Evolutionary conservation across 2,113 vertebrate species (phyloP).

Genomic region (Seriola aureovittata): DNA sequence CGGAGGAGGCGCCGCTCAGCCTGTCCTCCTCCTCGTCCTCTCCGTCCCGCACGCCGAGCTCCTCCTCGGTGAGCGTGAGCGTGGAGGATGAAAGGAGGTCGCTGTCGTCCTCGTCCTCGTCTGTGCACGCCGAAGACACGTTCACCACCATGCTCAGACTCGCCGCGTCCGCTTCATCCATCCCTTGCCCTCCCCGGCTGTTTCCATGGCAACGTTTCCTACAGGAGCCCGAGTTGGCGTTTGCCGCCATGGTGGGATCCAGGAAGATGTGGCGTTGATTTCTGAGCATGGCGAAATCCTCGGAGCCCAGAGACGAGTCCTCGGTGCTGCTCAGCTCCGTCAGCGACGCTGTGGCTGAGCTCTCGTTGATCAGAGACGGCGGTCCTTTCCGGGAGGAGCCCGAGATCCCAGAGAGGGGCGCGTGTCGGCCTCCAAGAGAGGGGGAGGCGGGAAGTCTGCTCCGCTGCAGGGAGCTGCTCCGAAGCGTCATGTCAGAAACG

Average conservation of each 20-base stretch:
- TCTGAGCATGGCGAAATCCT: conserved; percentile 89
- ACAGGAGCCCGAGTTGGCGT: conserved; percentile 86
- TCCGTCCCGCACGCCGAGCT: conserved; percentile 91
- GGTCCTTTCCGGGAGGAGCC: conserved; percentile 81
- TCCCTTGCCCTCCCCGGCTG: conserved; percentile 2
- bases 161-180: conserved; percentile 84
- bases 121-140: conserved; percentile 96
- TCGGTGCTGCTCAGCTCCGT: conserved; percentile 95
- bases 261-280: conserved; percentile 78
- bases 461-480: conserved; percentile 84
- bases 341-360: conserved; percentile 89
- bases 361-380: conserved; percentile 89
- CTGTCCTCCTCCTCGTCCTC: conserved; percentile 91
- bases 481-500: conserved; percentile 93
- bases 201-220: conserved; percentile 86
- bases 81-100: conserved; percentile 98
- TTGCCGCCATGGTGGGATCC: conserved; percentile 76
- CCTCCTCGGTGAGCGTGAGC: conserved; percentile 97
- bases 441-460: conserved; percentile 78
- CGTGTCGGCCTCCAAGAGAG: conserved; percentile 34
- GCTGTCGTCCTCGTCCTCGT: conserved; percentile 95
- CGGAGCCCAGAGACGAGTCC: conserved; percentile 93
- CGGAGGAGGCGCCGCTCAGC: conserved; percentile 87
- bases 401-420: conserved; percentile 56
- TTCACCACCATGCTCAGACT: conserved; percentile 99